Percentiles rank a stretch among this genome's conserved stretches.
Evolutionary conservation across 2,888 invertebrate species (phyloP).

Genomic region (Sturmia bella): DNA sequence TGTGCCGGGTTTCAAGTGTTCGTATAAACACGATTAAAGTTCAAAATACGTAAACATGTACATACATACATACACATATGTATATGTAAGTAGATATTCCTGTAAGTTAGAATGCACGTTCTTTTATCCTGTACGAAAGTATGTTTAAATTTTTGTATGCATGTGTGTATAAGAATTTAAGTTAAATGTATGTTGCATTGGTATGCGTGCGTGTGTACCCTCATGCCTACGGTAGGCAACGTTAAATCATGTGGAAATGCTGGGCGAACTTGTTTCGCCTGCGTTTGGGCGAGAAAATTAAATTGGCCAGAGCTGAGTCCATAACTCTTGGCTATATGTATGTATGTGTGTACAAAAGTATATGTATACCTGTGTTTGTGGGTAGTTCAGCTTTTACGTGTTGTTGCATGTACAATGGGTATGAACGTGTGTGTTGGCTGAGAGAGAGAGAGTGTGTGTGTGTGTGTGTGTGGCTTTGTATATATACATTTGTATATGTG

Average conservation of each 20-base stretch:
- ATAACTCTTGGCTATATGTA: slow-evolving; percentile 72
- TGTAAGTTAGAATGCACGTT: too few relatives aligned
- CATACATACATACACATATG: too few relatives aligned
- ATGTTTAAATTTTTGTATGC: background rate
- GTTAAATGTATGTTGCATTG: slow-evolving; percentile 29
- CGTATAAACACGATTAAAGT: slow-evolving; percentile 64
- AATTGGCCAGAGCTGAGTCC: slow-evolving; percentile 76
- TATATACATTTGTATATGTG: too few relatives aligned
- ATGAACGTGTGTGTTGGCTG: slow-evolving; percentile 8
- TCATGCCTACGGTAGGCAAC: slow-evolving; percentile 70
- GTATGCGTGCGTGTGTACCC: slow-evolving; percentile 45
- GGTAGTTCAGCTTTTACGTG: slow-evolving; percentile 53
- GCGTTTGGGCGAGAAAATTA: slow-evolving; percentile 76
- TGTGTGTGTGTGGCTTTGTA: slow-evolving; percentile 51
- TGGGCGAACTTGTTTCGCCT: slow-evolving; percentile 71
- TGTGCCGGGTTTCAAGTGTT: slow-evolving; percentile 6
- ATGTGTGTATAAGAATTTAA: slow-evolving; percentile 24
- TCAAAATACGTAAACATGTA: slow-evolving; percentile 49
- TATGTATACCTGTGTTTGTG: slow-evolving; percentile 28
- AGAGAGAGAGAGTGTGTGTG: background rate
- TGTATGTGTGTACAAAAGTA: slow-evolving; percentile 13
- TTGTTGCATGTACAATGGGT: slow-evolving; percentile 43
- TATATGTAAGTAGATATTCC: background rate
- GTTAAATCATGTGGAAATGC: slow-evolving; percentile 73
- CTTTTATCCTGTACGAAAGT: background rate